Evolutionary conservation across 2,113 vertebrate genomes (phyloP), one percentile per base, ranked within the genome.

Genomic region (Anguilla japonica): DNA sequence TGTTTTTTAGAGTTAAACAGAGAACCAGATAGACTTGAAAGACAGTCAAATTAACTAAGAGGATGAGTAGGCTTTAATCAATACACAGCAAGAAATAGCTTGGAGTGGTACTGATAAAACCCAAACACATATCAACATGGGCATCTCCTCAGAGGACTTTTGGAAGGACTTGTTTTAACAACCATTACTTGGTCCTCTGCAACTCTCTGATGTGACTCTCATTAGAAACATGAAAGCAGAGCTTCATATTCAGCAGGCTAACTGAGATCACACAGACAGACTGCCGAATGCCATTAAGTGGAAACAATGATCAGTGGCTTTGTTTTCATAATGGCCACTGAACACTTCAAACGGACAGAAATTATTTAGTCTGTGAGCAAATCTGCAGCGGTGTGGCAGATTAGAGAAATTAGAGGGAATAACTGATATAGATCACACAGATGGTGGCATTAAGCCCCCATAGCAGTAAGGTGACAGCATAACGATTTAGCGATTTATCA

Each of bases 61-160:
- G 15, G n/a, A 87, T 5, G 41, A 60, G n/a, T 63, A 80, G 60
- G 41, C 81, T 53, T 82, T 63, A 83, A 40, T 87, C 63, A 71
- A 83, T 83, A 75, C 43, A n/a, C 43, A 82, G 40, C 14, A 46
- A 50, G 40, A 82, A 46, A 75, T 75, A 20, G 29, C 57, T 41
- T 87, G 80, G 81, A 50, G 63, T 29, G 34, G 63, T 40, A 75
- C 71, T 78, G 34, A 75, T 43, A 13, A 83, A 83, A 22, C 60
- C 63, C 63, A 87, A 39, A 41, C 14, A 50, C n/a, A 39, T 53
- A 41, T 39, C 16, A 87, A 41, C 53, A 41, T 29, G 26, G 53
- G 18, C 81, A 9, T 26, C 46, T 50, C 41, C n/a, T 7, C 11
- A 2, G 71, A n/a, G 71, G 71, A 34, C 71, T 13, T 29, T 11